Conservation (phyloP, 30 jellyfish, hydroid and myxozoan genomes). For the Pseudorhiza aurosa region DNA sequence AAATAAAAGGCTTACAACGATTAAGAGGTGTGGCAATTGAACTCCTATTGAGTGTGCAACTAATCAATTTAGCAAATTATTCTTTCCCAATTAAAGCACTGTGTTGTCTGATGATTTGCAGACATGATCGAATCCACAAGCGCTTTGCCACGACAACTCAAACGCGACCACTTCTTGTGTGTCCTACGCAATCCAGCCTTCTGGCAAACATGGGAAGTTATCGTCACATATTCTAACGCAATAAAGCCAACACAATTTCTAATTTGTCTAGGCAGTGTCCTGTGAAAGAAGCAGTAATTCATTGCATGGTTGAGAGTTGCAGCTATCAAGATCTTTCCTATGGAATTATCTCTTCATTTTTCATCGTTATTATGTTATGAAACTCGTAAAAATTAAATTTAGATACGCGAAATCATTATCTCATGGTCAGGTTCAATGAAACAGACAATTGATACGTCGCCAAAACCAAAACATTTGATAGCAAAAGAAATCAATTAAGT, state of each 20-base stretch:
- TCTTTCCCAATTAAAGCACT: too few species aligned
- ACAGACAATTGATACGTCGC: background rate
- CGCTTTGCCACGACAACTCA: background rate
- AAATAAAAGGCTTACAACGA: too few species aligned
- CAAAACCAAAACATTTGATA: too few species aligned
- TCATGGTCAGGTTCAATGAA: background rate
- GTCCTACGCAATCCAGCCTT: constrained; percentile 6
- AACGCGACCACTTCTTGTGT: constrained; percentile 14
- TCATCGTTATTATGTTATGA: background rate
- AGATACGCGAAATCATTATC: background rate
- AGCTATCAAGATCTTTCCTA: constrained; percentile 12
- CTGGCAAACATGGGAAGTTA: constrained; percentile 1
- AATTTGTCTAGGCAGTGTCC: constrained; percentile 1
- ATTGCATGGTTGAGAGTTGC: constrained; percentile 3
- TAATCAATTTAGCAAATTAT: too few species aligned
- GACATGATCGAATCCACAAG: background rate
- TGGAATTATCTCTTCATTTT: background rate
- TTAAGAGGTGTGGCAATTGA: too few species aligned
- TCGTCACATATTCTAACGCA: constrained; percentile 6
- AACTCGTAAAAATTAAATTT: background rate
- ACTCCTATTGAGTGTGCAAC: too few species aligned
- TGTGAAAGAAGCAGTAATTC: constrained; percentile 8
- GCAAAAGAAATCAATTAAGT: too few species aligned
- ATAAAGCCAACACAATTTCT: constrained; percentile 20
- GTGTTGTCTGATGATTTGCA: background rate